Conservation (phyloP, 2,888 invertebrate species). For the Homarus gammarus region DNA sequence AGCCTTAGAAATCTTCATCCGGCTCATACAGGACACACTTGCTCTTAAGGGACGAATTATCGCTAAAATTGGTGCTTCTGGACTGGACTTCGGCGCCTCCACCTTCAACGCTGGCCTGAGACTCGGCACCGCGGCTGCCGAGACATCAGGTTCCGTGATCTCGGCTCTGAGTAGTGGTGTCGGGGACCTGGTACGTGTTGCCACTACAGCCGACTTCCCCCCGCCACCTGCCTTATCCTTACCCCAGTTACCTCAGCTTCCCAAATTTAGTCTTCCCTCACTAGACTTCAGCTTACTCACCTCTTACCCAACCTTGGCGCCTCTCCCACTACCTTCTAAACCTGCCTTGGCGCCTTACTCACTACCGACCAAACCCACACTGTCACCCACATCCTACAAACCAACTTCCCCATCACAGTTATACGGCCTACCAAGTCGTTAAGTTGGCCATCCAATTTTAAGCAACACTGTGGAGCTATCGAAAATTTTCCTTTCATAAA, state of each 20-base stretch:
- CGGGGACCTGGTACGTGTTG: conserved; percentile 65
- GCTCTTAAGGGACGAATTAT: conserved; percentile 73
- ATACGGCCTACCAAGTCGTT: conserved; percentile 6
- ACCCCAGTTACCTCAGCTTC: conserved; percentile 34
- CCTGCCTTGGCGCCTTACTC: conserved; percentile 24
- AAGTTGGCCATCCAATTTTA: no score
- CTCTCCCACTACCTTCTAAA: conserved; percentile 45
- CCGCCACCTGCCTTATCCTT: conserved; percentile 56
- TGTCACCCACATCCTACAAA: background rate
- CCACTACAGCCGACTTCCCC: conserved; percentile 58
- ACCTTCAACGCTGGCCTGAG: conserved; percentile 66
- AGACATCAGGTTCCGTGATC: conserved; percentile 62
- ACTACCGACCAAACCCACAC: background rate
- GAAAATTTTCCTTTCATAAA: no score
- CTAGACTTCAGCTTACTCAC: background rate
- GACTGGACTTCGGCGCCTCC: conserved; percentile 65
- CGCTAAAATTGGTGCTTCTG: conserved; percentile 60
- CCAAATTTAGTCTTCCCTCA: background rate
- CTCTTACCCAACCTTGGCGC: conserved; percentile 22
- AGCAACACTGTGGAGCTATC: no score
- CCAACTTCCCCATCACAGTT: background rate
- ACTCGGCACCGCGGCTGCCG: conserved; percentile 68
- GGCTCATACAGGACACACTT: conserved; percentile 66
- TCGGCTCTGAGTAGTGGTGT: conserved; percentile 67
- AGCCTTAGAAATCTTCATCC: conserved; percentile 67